A percentile compares a stretch with the other conserved stretches of the same genome.
These are phyloP conservation scores for Anthrax anthrax DNA, from an alignment of 2,888 invertebrate species.

Conservation along the genomic window DNA sequence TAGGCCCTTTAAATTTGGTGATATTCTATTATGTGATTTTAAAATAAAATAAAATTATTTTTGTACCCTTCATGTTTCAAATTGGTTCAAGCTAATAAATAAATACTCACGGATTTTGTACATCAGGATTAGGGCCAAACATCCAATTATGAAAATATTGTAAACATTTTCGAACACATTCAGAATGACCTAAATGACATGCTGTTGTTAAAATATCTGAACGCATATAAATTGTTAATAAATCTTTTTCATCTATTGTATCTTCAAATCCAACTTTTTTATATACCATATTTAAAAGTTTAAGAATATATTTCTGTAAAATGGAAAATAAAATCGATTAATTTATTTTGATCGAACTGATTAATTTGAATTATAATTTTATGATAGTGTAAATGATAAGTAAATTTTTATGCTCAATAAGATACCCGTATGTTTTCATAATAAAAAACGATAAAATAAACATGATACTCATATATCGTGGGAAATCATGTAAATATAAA, in stretches of 20 bases:
- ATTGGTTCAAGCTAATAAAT: not conserved
- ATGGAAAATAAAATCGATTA: slow-evolving; percentile 1
- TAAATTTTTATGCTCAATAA: not conserved
- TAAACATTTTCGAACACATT: slow-evolving; percentile 60
- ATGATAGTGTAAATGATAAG: too few relatives aligned
- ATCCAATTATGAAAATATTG: slow-evolving; percentile 64
- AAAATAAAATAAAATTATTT: slow-evolving; percentile 3
- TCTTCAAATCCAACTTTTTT: slow-evolving; percentile 55
- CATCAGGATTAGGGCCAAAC: slow-evolving; percentile 52
- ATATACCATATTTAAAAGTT: slow-evolving; percentile 51
- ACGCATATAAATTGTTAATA: slow-evolving; percentile 54
- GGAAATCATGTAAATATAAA: too few relatives aligned
- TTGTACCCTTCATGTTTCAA: not conserved
- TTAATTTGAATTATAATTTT: too few relatives aligned
- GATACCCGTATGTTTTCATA: not conserved
- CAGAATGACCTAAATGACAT: slow-evolving; percentile 57
- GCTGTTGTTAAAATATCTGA: slow-evolving; percentile 58
- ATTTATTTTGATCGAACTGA: too few relatives aligned
- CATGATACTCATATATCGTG: too few relatives aligned
- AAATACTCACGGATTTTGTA: slow-evolving; percentile 53
- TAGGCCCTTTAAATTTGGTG: slow-evolving; percentile 65
- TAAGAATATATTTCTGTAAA: slow-evolving; percentile 51
- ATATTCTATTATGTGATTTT: too few relatives aligned
- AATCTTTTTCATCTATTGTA: slow-evolving; percentile 40
- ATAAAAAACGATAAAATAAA: too few relatives aligned